These are phyloP conservation scores for Moxostoma hubbsi DNA, from an alignment of 2,797 vertebrate species.

Conservation along the genomic window DNA sequence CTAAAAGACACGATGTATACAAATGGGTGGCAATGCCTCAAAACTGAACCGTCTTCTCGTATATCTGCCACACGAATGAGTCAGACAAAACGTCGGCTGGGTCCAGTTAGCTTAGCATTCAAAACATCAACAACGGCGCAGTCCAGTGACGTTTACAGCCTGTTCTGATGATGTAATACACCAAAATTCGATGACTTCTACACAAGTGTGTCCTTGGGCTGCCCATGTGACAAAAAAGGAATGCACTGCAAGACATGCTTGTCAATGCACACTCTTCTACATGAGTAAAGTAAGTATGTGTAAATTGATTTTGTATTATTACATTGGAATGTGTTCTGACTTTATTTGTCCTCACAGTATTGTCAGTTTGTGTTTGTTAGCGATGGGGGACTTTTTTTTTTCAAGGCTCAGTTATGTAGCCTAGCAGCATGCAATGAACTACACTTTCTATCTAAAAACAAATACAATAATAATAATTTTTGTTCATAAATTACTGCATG, in stretches of 20 bases:
- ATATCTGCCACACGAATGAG: neutral
- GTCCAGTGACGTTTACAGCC: slow-evolving; percentile 58
- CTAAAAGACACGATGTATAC: neutral
- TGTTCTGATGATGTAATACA: slow-evolving; percentile 20
- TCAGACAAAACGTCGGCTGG: neutral
- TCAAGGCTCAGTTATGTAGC: neutral
- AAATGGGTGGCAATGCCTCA: neutral
- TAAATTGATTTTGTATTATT: neutral
- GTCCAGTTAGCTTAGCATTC: slow-evolving; percentile 40
- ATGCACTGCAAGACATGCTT: neutral
- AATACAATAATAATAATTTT: neutral
- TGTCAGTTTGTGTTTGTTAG: neutral
- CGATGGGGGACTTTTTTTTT: neutral
- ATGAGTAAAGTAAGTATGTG: slow-evolving; percentile 12
- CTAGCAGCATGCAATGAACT: neutral
- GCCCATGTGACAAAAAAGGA: neutral
- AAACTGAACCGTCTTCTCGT: neutral
- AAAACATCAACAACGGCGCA: slow-evolving; percentile 74
- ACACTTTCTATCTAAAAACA: neutral
- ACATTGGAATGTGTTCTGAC: neutral
- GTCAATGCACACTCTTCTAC: neutral
- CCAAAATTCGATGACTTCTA: neutral
- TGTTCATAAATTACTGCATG: neutral
- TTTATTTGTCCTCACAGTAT: neutral
- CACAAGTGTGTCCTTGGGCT: slow-evolving; percentile 28